Base-by-base conservation (phyloP, 2,113 vertebrate genomes). In the Picathartes gymnocephalus region DNA sequence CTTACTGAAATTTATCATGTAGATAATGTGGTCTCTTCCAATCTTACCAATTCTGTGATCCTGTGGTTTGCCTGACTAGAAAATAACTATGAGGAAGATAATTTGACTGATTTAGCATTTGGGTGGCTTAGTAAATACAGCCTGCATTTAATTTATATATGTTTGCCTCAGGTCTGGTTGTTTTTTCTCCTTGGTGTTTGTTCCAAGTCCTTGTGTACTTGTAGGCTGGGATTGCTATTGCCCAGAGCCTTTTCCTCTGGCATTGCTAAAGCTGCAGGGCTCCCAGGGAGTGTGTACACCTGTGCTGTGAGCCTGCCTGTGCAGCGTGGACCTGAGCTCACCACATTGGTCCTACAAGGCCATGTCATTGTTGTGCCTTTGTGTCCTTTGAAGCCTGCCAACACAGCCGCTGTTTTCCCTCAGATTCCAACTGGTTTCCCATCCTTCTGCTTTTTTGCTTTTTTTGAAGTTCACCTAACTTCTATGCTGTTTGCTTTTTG, bases 261-360 rank as follows among this genome's bases (percentile, higher is more conserved):
- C 9, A 2, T 0, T 39, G 27, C 42, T 47, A 2, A 30, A 69
- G 40, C 81, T 7, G 3, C n/a, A 16, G 70, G 28, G 51, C 31
- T 86, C 24, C 10, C 9, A 3, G 30, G 45, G 28, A 11, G 16
- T 15, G 42, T 0, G 8, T 7, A 0, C 21, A 20, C 1, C 15
- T 14, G 74, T 0, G 1, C 71, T 2, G 2, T 21, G 53, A 77
- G 30, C 48, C 62, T 39, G 3, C 3, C 47, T 15, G 0, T 39
- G n/a, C 39, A 31, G 19, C 0, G 1, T 11, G 19, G 15, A 19
- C 22, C 24, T 53, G 60, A 68, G 40, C 66, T 81, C 61, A 57
- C 53, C 17, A 0, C 11, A 3, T 6, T 35, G 25, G 9, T 47
- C 11, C 56, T 42, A 50, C 12, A 35, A 47, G 39, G 47, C 45